phyloP scores from a whole-genome alignment of 2,888 invertebrate species.

The Congeria kusceri region DNA sequence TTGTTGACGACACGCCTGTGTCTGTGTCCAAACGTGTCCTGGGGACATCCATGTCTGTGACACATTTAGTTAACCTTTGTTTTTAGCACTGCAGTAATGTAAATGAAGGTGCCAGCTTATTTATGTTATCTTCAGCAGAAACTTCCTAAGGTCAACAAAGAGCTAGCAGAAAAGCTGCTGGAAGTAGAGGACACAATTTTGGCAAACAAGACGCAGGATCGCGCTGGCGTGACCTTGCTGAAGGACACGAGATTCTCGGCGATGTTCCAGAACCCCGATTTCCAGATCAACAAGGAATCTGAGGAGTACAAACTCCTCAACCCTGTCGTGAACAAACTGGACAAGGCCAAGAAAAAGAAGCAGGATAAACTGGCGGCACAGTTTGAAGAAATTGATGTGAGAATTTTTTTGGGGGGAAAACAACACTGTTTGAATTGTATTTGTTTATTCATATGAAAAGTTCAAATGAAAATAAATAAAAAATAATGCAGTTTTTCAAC shows the following conservation, averaged over 20 bases:
- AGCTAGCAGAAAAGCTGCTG: conserved; percentile 94
- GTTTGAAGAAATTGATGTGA: conserved; percentile 75
- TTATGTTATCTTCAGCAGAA: conserved; percentile 85
- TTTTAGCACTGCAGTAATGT: too few species aligned
- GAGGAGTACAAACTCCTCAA: conserved; percentile 94
- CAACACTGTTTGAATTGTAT: too few species aligned
- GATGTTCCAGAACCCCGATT: conserved; percentile 96
- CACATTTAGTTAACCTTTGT: too few species aligned
- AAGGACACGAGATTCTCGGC: conserved; percentile 95
- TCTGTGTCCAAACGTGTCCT: too few species aligned
- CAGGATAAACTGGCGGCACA: conserved; percentile 66
- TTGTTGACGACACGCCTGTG: too few species aligned
- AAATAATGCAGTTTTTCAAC: too few species aligned
- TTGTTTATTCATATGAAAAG: too few species aligned
- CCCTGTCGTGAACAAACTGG: conserved; percentile 94
- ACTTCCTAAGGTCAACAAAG: conserved; percentile 95
- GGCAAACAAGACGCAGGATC: conserved; percentile 44
- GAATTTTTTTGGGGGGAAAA: background rate
- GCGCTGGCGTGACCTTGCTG: conserved; percentile 87
- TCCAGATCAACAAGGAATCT: conserved; percentile 94
- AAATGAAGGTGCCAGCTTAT: too few species aligned
- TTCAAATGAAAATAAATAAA: too few species aligned
- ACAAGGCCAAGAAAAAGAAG: conserved; percentile 87
- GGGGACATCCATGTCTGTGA: too few species aligned
- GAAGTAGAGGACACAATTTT: conserved; percentile 87